Conservation (phyloP, 1,140 invertebrate species). For the Spodoptera litura region DNA sequence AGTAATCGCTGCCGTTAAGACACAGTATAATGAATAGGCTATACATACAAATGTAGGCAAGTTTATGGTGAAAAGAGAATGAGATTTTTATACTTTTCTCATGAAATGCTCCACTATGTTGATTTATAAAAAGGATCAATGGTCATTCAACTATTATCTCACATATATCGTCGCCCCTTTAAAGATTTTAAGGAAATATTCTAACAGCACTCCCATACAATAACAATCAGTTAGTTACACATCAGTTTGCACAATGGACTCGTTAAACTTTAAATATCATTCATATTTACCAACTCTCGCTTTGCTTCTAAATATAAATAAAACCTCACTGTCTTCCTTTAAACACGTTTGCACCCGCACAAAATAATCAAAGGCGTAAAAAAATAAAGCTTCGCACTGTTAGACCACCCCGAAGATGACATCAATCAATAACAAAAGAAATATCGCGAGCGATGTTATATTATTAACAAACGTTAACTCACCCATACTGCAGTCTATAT, state of each 20-base stretch:
- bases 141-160: too few relatives aligned
- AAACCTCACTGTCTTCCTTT: slow-evolving; percentile 1
- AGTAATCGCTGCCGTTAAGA: too few relatives aligned
- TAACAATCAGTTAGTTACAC: slow-evolving; percentile 27
- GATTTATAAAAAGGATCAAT: too few relatives aligned
- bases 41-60: too few relatives aligned
- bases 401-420: slow-evolving; percentile 69
- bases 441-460: slow-evolving; percentile 38
- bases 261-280: neutral
- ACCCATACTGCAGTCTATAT: slow-evolving; percentile 59
- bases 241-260: neutral
- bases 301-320: neutral
- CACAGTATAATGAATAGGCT: too few relatives aligned
- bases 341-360: slow-evolving; percentile 52
- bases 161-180: too few relatives aligned
- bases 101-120: too few relatives aligned
- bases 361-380: slow-evolving; percentile 48
- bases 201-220: slow-evolving; percentile 4
- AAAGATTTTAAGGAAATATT: neutral
- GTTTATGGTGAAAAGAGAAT: too few relatives aligned
- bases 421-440: slow-evolving; percentile 78
- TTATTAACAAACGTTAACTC: slow-evolving; percentile 54
- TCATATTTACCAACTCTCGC: slow-evolving; percentile 6
- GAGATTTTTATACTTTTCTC: too few relatives aligned
- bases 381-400: slow-evolving; percentile 53